phyloP scores from a whole-genome alignment of 2,113 vertebrate genomes.

The Cricetomys ansorgei region DNA sequence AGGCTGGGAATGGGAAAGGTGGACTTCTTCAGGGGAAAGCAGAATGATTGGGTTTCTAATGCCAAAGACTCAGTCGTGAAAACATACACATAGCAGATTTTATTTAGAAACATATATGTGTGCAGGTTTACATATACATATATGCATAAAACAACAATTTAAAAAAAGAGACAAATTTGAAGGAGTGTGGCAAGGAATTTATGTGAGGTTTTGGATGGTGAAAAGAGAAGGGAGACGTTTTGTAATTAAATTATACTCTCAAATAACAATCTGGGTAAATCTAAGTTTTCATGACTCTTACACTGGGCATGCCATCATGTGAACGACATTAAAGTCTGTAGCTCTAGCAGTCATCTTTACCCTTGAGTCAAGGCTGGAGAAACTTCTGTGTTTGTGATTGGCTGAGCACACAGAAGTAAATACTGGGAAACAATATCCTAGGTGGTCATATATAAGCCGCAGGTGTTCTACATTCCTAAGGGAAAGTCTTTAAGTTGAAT shows the following conservation, averaged over 20 bases:
- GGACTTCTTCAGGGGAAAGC: neutral
- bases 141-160: neutral
- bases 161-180: neutral
- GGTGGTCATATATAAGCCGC: neutral
- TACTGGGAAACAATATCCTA: neutral
- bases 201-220: neutral
- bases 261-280: neutral
- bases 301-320: neutral
- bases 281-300: neutral
- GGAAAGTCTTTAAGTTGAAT: neutral
- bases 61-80: neutral
- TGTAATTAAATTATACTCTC: neutral
- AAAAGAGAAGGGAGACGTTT: neutral
- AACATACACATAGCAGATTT: neutral
- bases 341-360: neutral
- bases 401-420: neutral
- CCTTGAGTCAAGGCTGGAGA: neutral
- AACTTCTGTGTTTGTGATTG: neutral
- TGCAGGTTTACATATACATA: neutral
- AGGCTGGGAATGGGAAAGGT: no score
- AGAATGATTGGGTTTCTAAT: neutral
- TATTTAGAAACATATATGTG: neutral
- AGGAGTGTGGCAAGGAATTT: neutral
- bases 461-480: neutral
- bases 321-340: neutral